Evolutionary conservation across 2,797 vertebrate species (phyloP), one percentile per base, ranked within the genome.

Genomic region (Girardinus metallicus): DNA sequence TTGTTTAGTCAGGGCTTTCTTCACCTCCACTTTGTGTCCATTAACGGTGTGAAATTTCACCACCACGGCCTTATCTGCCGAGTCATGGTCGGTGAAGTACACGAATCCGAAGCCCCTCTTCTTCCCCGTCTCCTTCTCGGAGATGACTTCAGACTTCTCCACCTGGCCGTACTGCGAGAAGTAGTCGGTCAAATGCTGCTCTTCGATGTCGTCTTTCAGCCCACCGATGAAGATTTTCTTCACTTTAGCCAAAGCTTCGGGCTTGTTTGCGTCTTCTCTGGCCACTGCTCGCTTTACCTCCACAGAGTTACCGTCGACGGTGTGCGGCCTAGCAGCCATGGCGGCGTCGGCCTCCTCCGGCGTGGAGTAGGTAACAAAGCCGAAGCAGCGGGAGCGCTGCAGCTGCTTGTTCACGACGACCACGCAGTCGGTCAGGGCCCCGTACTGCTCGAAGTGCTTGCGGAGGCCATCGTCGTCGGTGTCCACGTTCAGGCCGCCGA

Each of bases 261-360:
- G 98, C 12, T 96, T 97, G 75, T 97, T 97, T 26, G 98, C 98
- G 89, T 99, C 98, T 89, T 99, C 98, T 29, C 98, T 95, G 11
- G 98, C 98, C 86, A 99, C 98, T n/a, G 98, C 98, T 10, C 98
- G 95, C 91, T 99, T 99, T 91, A 99, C 94, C 94, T 99, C 98
- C 76, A 99, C 98, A 53, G 96, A 96, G 92, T 97, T 98, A 73
- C 98, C 97, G 89, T 99, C 98, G 86, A 99, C 96, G 13, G 96
- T 97, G 89, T 99, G 98, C 34, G 98, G 98, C 82, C 97, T 97
- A n/a, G 97, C 97, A 43, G 95, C 96, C 97, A 99, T 97, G 77
- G 98, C 98, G 4, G 97, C 96, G 81, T 99, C 98, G 43, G 98
- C 98, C 95, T 99, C 98, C 93, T 98, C 97, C 71, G 97, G 96